These are phyloP conservation scores for Siphonodentalium dalli DNA, from an alignment of 2,888 invertebrate species.

Conservation along the genomic window DNA sequence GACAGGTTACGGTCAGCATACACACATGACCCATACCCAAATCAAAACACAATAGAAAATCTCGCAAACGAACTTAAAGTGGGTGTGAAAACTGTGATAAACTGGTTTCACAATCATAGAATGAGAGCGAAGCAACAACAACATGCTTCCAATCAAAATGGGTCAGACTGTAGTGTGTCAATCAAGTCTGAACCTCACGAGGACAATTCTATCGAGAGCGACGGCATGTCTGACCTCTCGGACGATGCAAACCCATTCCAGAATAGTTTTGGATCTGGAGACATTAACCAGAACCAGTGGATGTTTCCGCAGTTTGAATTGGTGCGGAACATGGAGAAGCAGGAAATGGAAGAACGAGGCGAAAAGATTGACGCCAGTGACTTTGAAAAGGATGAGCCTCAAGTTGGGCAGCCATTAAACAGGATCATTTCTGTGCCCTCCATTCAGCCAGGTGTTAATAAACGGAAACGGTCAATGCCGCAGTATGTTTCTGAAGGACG, in stretches of 20 bases:
- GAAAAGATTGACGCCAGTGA: constrained; percentile 16
- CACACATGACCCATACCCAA: constrained; percentile 95
- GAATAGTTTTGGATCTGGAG: constrained; percentile 33
- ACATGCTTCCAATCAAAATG: constrained; percentile 38
- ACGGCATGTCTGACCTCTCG: constrained; percentile 47
- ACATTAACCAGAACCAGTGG: constrained; percentile 51
- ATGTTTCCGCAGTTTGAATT: constrained; percentile 62
- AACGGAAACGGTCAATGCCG: constrained; percentile 91
- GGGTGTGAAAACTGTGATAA: constrained; percentile 94
- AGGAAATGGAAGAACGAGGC: constrained; percentile 15
- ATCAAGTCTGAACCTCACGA: constrained; percentile 48
- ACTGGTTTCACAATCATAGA: constrained; percentile 99
- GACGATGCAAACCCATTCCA: constrained; percentile 41
- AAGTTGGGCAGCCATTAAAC: constrained; percentile 23
- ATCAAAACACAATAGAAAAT: constrained; percentile 94
- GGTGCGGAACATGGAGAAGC: constrained; percentile 28
- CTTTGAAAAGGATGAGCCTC: constrained; percentile 9
- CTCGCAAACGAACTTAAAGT: constrained; percentile 89
- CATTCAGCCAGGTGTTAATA: constrained; percentile 47
- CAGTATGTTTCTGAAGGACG: constrained; percentile 94
- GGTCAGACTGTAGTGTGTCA: constrained; percentile 20
- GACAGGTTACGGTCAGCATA: constrained; percentile 94
- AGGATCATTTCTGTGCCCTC: constrained; percentile 14
- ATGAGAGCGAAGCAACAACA: constrained; percentile 84
- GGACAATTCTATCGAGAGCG: constrained; percentile 55